phyloP scores from a whole-genome alignment of 2,888 invertebrate species.

The Ypsolopha sequella region DNA sequence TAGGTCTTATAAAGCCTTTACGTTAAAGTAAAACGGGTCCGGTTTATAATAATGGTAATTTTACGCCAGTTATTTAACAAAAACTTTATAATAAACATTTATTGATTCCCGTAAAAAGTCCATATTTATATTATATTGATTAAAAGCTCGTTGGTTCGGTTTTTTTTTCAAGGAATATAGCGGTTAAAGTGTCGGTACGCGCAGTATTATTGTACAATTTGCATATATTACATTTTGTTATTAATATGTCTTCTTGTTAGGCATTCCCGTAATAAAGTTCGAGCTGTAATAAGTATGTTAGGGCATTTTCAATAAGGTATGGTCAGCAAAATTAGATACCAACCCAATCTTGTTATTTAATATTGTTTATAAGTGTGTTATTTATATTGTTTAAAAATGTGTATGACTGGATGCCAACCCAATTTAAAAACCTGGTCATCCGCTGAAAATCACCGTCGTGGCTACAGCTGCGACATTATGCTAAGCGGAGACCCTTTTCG shows the following conservation, averaged over 20 bases:
- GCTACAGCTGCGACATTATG: no score
- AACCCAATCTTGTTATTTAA: no score
- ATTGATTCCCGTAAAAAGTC: slow-evolving; percentile 2
- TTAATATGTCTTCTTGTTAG: neutral
- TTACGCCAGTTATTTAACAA: neutral
- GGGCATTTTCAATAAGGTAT: no score
- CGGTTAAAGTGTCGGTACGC: neutral
- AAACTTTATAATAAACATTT: slow-evolving; percentile 3
- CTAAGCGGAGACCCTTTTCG: no score
- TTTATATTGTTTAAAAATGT: no score
- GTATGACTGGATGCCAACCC: no score
- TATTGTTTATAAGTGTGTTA: no score
- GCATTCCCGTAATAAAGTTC: neutral
- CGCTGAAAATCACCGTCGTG: no score
- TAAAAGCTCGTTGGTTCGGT: no score
- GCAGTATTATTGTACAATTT: neutral
- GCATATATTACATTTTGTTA: neutral
- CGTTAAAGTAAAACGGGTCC: neutral
- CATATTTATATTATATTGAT: neutral
- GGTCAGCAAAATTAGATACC: no score
- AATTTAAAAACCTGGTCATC: no score
- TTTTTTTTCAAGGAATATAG: neutral
- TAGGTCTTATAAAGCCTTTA: neutral
- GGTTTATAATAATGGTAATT: neutral
- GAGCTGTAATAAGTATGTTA: no score